Evolutionary conservation across 1,140 invertebrate genomes (phyloP).

Genomic region (Oryctes rhinoceros): DNA sequence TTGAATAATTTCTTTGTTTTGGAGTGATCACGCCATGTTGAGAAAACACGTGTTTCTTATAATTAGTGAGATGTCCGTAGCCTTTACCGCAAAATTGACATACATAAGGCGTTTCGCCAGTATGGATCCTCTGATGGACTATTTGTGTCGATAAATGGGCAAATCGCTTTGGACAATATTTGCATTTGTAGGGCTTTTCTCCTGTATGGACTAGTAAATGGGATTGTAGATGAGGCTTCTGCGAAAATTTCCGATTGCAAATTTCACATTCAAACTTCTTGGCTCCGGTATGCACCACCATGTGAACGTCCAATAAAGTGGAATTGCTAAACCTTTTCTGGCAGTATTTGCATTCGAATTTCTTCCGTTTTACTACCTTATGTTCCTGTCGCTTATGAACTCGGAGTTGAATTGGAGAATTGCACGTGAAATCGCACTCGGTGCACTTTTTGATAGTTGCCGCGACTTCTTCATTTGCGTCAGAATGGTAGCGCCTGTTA

Average conservation of each 20-base stretch:
- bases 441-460: not conserved
- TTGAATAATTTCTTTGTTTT: not conserved
- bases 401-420: not conserved
- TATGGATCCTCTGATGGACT: slow-evolving; percentile 58
- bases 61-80: slow-evolving; percentile 50
- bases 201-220: slow-evolving; percentile 63
- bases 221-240: slow-evolving; percentile 61
- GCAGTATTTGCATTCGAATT: slow-evolving; percentile 32
- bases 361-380: not conserved
- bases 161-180: slow-evolving; percentile 60
- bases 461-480: not conserved
- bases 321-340: slow-evolving; percentile 41
- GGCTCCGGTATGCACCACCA: slow-evolving; percentile 63
- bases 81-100: slow-evolving; percentile 57
- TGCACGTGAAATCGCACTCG: not conserved
- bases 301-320: slow-evolving; percentile 61
- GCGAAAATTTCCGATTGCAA: slow-evolving; percentile 61
- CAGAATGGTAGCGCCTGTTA: not conserved
- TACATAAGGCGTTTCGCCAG: slow-evolving; percentile 59
- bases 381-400: not conserved
- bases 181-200: slow-evolving; percentile 63
- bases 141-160: slow-evolving; percentile 62
- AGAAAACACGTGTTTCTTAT: slow-evolving; percentile 23
- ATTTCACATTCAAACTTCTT: slow-evolving; percentile 62
- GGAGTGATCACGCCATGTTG: not conserved